Base-by-base conservation (phyloP, 1,140 invertebrate species). In the Drosophila serrata region DNA sequence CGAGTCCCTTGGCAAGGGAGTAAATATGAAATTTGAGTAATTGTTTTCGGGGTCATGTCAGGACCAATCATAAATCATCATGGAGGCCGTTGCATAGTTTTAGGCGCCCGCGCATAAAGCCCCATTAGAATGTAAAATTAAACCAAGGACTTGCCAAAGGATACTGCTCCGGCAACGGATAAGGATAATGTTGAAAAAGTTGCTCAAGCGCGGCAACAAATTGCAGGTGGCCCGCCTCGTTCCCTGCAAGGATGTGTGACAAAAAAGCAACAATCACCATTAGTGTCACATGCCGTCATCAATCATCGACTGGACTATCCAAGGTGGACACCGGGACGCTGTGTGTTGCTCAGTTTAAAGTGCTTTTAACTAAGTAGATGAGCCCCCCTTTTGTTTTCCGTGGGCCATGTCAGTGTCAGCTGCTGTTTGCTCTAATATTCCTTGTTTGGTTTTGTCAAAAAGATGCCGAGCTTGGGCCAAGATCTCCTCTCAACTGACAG, bases 231-330 rank as follows among this genome's bases (percentile, higher is more conserved):
- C 65, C 63, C 53, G 42, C 13, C 27, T 22, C 58, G 19, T 53
- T 31, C 24, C 60, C 37, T n/a, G 8, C 46, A 6, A 40, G 56
- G 72, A 70, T 78, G 63, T 85, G 78, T 90, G 86, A 90, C 82
- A 85, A 90, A 90, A 90, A 69, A 90, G 85, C 85, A 90, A 90
- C 85, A 90, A 90, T 90, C 86, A 90, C 86, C 85, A 90, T 90
- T 90, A 90, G 81, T 90, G 85, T 90, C 85, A 85, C 81, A 81
- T 46, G 81, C 65, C 86, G 84, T 90, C 85, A 90, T 90, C 85
- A 90, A 90, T 90, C 85, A 90, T 90, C 75, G 81, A 79, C 70
- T 48, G 58, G 62, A 69, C 63, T 51, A 81, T 62, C 84, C 82
- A 70, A 73, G 84, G 65, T 76, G 70, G 81, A 73, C 81, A 58